Base-by-base conservation (phyloP, 2,113 vertebrate species). In the Sturnus vulgaris region DNA sequence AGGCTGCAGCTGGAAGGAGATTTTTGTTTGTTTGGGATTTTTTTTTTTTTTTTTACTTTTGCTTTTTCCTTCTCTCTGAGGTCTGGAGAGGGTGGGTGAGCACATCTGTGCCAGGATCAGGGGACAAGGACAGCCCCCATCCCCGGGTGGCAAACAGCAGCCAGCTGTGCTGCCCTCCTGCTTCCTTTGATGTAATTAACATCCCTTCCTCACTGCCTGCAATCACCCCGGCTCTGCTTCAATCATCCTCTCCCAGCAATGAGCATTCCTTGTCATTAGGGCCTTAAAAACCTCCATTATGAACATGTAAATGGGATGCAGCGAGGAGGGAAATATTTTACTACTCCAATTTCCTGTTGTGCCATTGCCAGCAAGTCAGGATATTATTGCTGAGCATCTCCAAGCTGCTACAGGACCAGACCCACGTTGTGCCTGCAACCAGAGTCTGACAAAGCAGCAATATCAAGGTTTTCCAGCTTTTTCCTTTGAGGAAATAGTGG, bases 291-390 rank as follows among this genome's bases (percentile, higher is more conserved):
- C 95, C 95, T 97, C 97, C 96, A 96, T 98, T 97, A 97, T 96
- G 93, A 97, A 97, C 97, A 97, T 97, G 97, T 96, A 97, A 98
- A 98, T 97, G 97, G 97, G 96, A 97, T 95, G 90, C 98, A 97
- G 88, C 11, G 82, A 98, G 97, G 94, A 98, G 97, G 96, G 97
- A 97, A 97, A 97, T 97, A 97, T 98, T 98, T 97, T 97, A 96
- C 96, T 96, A 65, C 95, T 97, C 97, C 97, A 97, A 97, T 97
- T 98, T 98, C 96, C 97, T 98, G 86, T 97, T 97, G 97, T 97
- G 95, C 59, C 8, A 52, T 73, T 97, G 96, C 98, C 97, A 97
- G 95, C 22, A 21, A 90, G 96, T 64, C 9, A 4, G 69, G 96
- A 88, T 92, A 64, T 82, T 88, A 82, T 82, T 91, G 50, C 93